These are phyloP conservation scores for Eulithis prunata DNA, from an alignment of 2,888 invertebrate genomes.

Conservation along the genomic window DNA sequence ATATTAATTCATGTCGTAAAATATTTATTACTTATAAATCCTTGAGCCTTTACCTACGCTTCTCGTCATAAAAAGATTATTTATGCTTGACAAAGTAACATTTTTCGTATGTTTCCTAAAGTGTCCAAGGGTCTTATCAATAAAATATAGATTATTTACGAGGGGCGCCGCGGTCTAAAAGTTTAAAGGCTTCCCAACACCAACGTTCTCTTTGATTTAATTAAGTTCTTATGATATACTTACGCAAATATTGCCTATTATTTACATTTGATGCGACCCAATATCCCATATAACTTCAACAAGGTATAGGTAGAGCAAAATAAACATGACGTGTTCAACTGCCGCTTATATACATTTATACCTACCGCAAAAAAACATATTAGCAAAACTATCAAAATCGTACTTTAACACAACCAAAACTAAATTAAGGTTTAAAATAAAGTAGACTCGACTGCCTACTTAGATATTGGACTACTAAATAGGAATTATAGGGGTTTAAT, in stretches of 20 bases:
- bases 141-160: constrained; percentile 79
- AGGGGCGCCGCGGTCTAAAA: constrained; percentile 67
- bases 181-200: constrained; percentile 54
- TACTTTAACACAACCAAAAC: too few relatives aligned
- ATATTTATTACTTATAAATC: constrained; percentile 84
- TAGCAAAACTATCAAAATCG: neutral
- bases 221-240: constrained; percentile 51
- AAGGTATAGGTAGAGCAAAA: constrained; percentile 38
- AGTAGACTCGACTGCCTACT: too few relatives aligned
- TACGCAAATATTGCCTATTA: constrained; percentile 43
- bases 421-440: too few relatives aligned
- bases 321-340: constrained; percentile 42
- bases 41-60: constrained; percentile 84
- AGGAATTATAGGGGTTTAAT: too few relatives aligned
- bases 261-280: constrained; percentile 51
- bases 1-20: constrained; percentile 85
- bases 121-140: constrained; percentile 76
- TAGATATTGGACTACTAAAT: too few relatives aligned
- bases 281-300: constrained; percentile 51
- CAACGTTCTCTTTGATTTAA: constrained; percentile 54
- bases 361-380: neutral
- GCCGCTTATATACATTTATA: constrained; percentile 22
- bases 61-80: constrained; percentile 84
- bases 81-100: constrained; percentile 83
- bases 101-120: constrained; percentile 81